Percentiles rank a stretch among this genome's conserved stretches.
phyloP scores from a whole-genome alignment of 2,113 vertebrate species.

The Sebastes fasciatus region DNA sequence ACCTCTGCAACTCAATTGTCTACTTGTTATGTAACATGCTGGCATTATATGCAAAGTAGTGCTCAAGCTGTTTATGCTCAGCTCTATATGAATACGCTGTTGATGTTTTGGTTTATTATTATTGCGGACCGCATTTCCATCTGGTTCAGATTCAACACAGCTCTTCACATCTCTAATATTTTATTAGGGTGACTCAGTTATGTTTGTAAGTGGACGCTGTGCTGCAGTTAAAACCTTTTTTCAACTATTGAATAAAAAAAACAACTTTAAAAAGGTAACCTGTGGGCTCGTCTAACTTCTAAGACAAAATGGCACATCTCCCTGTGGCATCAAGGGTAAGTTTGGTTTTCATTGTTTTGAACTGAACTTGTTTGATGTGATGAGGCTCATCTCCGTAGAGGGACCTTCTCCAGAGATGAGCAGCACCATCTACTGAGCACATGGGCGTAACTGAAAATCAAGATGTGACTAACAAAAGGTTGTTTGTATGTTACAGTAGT shows the following conservation, averaged over 20 bases:
- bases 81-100: slow-evolving; percentile 5
- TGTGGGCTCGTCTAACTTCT: slow-evolving; percentile 1
- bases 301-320: neutral
- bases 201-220: slow-evolving; percentile 21
- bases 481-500: neutral
- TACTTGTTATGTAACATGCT: slow-evolving; percentile 41
- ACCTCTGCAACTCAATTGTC: slow-evolving; percentile 33
- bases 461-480: neutral
- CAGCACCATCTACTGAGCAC: slow-evolving; percentile 59
- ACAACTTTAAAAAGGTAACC: neutral
- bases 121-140: neutral
- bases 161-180: slow-evolving; percentile 2
- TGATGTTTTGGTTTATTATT: slow-evolving; percentile 13
- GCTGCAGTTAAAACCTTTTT: slow-evolving; percentile 16
- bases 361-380: neutral
- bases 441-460: slow-evolving; percentile 3
- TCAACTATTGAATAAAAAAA: slow-evolving; percentile 60
- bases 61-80: slow-evolving; percentile 5
- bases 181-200: slow-evolving; percentile 1
- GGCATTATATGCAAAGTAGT: slow-evolving; percentile 51
- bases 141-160: slow-evolving; percentile 8
- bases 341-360: slow-evolving; percentile 1
- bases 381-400: too few species aligned
- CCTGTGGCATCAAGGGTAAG: neutral
- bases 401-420: neutral